Conservation (phyloP, 2,113 vertebrate species). For the Ceyx margarethae region DNA sequence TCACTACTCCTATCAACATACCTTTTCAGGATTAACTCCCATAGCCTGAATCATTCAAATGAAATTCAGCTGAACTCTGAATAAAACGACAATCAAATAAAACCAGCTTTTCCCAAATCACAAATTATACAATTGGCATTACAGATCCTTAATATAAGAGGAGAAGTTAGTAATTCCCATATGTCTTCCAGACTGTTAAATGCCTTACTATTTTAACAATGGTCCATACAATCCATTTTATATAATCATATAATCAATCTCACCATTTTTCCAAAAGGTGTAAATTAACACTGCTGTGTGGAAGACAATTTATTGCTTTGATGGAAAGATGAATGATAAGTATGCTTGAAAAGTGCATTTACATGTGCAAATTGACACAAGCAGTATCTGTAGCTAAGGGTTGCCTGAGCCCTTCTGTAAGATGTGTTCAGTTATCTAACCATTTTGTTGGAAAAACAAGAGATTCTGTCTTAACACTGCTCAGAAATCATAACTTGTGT, state of each 20-base stretch:
- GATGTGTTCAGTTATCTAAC: neutral
- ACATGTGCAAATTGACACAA: neutral
- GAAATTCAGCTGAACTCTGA: constrained; percentile 31
- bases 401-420: neutral
- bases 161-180: neutral
- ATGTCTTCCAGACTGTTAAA: neutral
- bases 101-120: constrained; percentile 9
- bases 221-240: neutral
- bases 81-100: neutral
- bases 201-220: neutral
- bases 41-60: constrained; percentile 48
- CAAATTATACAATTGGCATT: constrained; percentile 3
- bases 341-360: neutral
- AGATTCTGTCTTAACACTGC: neutral
- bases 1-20: constrained; percentile 14
- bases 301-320: neutral
- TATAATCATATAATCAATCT: too few relatives aligned
- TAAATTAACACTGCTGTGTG: neutral
- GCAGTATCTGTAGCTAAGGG: neutral
- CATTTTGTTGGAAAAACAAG: neutral
- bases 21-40: constrained; percentile 48
- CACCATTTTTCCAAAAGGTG: neutral
- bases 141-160: neutral
- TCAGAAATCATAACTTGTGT: neutral
- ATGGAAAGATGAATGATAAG: neutral